A percentile compares a stretch with the other conserved stretches of the same genome.
These are phyloP conservation scores for Xestobium rufovillosum DNA, from an alignment of 2,888 invertebrate genomes.

Conservation along the genomic window DNA sequence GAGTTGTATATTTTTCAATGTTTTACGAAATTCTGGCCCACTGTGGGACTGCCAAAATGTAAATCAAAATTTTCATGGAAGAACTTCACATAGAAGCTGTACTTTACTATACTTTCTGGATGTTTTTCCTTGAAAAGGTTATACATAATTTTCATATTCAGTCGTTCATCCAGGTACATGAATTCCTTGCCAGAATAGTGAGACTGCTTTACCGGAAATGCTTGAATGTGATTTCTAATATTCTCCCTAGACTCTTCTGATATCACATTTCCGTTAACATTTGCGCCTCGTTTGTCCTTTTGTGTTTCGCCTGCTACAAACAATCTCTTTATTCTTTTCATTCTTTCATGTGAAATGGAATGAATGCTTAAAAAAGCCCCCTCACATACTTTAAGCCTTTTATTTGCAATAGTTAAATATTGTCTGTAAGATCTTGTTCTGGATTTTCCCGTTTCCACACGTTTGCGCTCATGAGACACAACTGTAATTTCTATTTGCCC, in stretches of 20 bases:
- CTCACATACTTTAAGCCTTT: background rate
- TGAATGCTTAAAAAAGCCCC: background rate
- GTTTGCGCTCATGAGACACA: background rate
- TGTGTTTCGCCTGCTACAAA: background rate
- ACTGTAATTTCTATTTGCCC: background rate
- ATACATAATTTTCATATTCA: background rate
- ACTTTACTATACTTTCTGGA: constrained; percentile 1
- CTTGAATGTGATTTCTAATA: background rate
- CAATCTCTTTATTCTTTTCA: background rate
- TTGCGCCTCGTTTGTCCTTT: background rate
- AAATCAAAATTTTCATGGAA: too few species aligned
- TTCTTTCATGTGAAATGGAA: background rate
- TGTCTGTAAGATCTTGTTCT: background rate
- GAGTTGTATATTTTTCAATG: too few species aligned
- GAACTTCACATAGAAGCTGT: too few species aligned
- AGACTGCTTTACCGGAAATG: too few species aligned
- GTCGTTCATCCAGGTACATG: background rate
- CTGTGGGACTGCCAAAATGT: too few species aligned
- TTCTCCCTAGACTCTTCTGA: background rate
- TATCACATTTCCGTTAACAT: background rate
- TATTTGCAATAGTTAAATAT: background rate
- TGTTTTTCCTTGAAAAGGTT: background rate
- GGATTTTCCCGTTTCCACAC: background rate
- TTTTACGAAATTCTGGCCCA: too few species aligned
- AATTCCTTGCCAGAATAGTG: background rate